Evolutionary conservation across 2,888 invertebrate species (phyloP), one percentile per base, ranked within the genome.

Genomic region (Orthosia gracilis): DNA sequence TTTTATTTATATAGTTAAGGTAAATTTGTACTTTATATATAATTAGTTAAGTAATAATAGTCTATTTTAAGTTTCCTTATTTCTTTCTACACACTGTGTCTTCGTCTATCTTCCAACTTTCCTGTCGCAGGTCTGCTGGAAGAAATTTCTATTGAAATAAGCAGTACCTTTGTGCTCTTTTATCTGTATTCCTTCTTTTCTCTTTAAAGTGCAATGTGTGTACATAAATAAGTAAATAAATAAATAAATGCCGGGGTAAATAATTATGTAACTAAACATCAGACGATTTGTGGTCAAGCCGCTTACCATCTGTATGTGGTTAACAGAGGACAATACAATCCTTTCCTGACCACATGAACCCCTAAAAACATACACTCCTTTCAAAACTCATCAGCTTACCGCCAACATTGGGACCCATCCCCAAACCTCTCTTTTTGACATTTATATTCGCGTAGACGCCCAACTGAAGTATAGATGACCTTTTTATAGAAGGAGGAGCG

Each of bases 361-460:
- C 17, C 1, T n/a, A 58, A 72, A 15, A 3, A 12, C 17, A 72
- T 23, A 9, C 11, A 15, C 3, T 31, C 31, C 4, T 18, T 26
- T 26, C 5, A 49, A 76, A 76, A 23, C 31, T 5, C 4, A 31
- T 31, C 12, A 23, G 50, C 58, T 54, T 17, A n/a, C 11, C 85
- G 80, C 81, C 54, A 18, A 31, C 64, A 85, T 49, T 85, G 21
- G 23, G 40, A 59, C 89, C 84, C 18, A 55, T 78, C 81, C 79
- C 65, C 67, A 80, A 80, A 82, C 72, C 77, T 70, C 78, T 81
- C 85, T 86, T 89, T 83, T 86, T 86, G 84, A 88, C 90, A 91
- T 92, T 93, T 91, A 91, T 92, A 93, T 93, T 93, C 91, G 83
- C 80, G 71, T 76, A 83, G 86, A 83, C 76, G 74, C 78, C 82